Evolutionary conservation across 2,888 invertebrate genomes (phyloP), one percentile per base, ranked within the genome.

Genomic region (Conistra vaccinii): DNA sequence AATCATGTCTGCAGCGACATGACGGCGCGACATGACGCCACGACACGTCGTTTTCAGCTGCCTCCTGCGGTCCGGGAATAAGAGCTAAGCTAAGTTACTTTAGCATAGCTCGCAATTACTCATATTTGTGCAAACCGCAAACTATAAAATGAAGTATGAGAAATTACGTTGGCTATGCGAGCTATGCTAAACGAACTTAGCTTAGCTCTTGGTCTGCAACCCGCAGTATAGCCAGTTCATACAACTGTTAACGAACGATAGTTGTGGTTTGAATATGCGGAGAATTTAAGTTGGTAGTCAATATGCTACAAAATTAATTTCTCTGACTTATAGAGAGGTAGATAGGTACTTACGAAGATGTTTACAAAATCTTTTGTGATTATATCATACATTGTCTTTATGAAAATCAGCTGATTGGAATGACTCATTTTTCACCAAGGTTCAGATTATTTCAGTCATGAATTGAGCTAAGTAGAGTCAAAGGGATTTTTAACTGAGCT

Each of bases 341-440:
- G 10, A 23, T 55, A 23, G 0, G 14, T 53, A 62, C 29, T 48
- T 57, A 48, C 1, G 2, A 39, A 2, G 29, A 39, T 55, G 69
- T 53, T 60, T 55, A 26, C 20, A 61, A n/a, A 26, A 55, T 51
- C n/a, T 69, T 65, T 35, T 42, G 6, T 66, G 60, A 73, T 73
- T 66, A 51, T 60, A 51, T 69, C 53, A 55, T 23, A 57, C 10
- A 35, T 14, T 60, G 32, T 45, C 32, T 58, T 17, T 26, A 20
- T 17, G 23, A 45, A 66, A 45, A 75, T 75, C 69, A 53, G 53
- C n/a, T 53, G 51, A 53, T n/a, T 10, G 51, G 10, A n/a, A 53
- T 3, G 10, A 53, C 10, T 10, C 3, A 55, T 55, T 14, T n/a
- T 35, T 14, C 7, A 48, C 1, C 20, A 35, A 6, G 23, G 10